phyloP scores from a whole-genome alignment of 2,797 vertebrate species.

The Hydrocynus forskahlii region DNA sequence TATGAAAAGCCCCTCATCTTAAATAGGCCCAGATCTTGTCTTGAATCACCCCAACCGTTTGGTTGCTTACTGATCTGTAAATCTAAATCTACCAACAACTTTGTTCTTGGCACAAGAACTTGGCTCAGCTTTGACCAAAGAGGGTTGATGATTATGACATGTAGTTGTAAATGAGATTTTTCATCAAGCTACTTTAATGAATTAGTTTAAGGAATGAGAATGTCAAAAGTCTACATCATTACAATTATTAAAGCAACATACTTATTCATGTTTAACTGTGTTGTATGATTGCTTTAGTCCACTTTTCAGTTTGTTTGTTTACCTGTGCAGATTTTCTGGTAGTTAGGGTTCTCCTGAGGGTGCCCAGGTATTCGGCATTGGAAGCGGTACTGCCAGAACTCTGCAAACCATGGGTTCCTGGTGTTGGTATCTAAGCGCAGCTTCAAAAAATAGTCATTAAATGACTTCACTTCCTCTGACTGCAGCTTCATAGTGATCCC shows the following conservation, averaged over 20 bases:
- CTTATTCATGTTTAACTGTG: neutral
- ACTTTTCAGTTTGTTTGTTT: constrained; percentile 50
- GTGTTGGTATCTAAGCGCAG: constrained; percentile 89
- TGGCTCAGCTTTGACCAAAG: no score
- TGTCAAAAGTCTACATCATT: neutral
- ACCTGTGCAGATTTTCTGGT: constrained; percentile 94
- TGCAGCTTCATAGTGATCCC: constrained; percentile 99
- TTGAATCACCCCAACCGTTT: no score
- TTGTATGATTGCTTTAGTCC: neutral
- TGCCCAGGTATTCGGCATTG: constrained; percentile 95
- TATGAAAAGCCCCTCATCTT: no score
- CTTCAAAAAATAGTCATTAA: constrained; percentile 95
- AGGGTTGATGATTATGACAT: neutral
- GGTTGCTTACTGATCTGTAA: no score
- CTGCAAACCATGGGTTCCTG: constrained; percentile 96
- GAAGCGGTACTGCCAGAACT: constrained; percentile 99
- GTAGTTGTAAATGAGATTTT: neutral
- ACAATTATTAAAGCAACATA: neutral
- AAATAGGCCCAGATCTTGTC: no score
- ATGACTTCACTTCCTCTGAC: constrained; percentile 89
- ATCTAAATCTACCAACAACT: no score
- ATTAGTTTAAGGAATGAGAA: neutral
- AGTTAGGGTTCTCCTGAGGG: constrained; percentile 89
- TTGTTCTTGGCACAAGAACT: no score
- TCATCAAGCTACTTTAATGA: neutral